Percentiles rank a stretch among this genome's conserved stretches.
Conservation (phyloP, 2,888 invertebrate genomes). For the Ptilodon capucinus region DNA sequence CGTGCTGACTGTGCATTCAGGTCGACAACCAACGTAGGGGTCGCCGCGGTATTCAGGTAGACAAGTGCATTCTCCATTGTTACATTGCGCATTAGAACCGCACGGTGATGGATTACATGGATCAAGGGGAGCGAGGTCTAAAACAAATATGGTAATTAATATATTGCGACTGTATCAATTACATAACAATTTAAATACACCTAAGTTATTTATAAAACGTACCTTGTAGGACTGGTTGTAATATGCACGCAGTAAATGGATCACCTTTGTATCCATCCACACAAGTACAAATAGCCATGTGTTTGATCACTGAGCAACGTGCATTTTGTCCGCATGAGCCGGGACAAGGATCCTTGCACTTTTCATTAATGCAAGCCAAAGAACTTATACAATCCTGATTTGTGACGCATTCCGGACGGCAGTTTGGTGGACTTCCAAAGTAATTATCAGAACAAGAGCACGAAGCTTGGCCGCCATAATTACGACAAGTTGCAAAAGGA, state of each 20-base stretch:
- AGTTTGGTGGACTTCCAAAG: constrained; percentile 86
- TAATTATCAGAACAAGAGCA: constrained; percentile 84
- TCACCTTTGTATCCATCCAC: constrained; percentile 83
- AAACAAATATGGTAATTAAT: constrained; percentile 9
- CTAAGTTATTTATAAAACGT: constrained; percentile 5
- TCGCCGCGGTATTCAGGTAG: constrained; percentile 89
- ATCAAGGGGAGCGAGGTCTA: constrained; percentile 60
- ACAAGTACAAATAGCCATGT: constrained; percentile 85
- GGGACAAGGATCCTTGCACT: constrained; percentile 86
- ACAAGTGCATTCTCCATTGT: constrained; percentile 87
- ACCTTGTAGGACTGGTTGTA: constrained; percentile 60
- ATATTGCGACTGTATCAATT: not conserved
- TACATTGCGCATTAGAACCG: constrained; percentile 88
- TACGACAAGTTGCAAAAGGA: constrained; percentile 83
- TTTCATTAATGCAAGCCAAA: constrained; percentile 85
- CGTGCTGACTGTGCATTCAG: constrained; percentile 89
- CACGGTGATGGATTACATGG: constrained; percentile 87
- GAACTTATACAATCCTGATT: constrained; percentile 86
- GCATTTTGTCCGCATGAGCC: constrained; percentile 86
- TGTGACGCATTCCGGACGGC: constrained; percentile 85
- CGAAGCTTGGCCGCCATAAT: constrained; percentile 79
- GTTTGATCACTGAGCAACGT: constrained; percentile 82
- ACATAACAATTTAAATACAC: not conserved
- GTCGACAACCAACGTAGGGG: constrained; percentile 89
- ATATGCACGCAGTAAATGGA: constrained; percentile 78